A percentile compares a stretch with the other conserved stretches of the same genome.
These are phyloP conservation scores for Sebastes paucispinis DNA, from an alignment of 2,797 vertebrate species.

Conservation along the genomic window DNA sequence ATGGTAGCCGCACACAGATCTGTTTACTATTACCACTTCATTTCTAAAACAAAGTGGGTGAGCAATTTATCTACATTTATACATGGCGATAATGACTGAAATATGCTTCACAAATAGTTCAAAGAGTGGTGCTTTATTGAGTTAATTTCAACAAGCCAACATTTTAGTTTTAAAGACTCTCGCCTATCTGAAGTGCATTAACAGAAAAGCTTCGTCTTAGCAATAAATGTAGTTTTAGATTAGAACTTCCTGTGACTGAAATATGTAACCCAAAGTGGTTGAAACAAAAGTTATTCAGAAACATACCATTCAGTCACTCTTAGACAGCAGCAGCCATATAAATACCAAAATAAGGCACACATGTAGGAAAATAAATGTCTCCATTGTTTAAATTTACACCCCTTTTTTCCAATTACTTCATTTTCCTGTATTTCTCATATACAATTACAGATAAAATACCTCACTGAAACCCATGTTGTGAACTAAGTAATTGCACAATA, in stretches of 20 bases:
- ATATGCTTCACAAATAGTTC: not conserved
- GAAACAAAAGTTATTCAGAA: not conserved
- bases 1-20: not conserved
- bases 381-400: not conserved
- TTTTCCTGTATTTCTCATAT: not conserved
- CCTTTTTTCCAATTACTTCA: not conserved
- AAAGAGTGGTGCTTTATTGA: conserved; percentile 20
- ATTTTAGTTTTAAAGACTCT: not conserved
- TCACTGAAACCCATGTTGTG: not conserved
- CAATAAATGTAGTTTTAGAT: not conserved
- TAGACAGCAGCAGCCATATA: conserved; percentile 17
- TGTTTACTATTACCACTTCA: not conserved
- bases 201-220: not conserved
- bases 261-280: not conserved
- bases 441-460: not conserved
- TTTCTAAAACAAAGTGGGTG: not conserved
- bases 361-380: conserved; percentile 57
- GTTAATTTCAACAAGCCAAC: not conserved
- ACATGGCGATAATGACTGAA: not conserved
- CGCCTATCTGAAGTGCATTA: not conserved
- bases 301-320: not conserved
- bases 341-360: conserved; percentile 63
- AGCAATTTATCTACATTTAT: not conserved
- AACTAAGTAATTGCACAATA: conserved; percentile 8
- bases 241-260: not conserved